These are phyloP conservation scores for Nothura maculosa DNA, from an alignment of 2,797 vertebrate species.

Conservation along the genomic window DNA sequence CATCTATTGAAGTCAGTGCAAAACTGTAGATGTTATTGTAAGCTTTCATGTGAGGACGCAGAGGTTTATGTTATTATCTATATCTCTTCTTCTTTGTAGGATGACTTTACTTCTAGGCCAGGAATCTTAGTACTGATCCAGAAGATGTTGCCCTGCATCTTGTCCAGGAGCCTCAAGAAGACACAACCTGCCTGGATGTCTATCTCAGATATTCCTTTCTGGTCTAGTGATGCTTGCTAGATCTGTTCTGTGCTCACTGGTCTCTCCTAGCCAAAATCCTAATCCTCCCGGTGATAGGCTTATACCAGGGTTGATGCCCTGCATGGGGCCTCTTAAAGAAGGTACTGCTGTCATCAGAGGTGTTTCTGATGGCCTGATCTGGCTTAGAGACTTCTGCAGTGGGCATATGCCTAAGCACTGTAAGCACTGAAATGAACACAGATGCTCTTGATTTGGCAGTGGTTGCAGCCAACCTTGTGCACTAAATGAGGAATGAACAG, in stretches of 20 bases:
- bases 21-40: rapidly evolving
- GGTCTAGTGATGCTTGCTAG: neutral
- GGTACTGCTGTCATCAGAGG: neutral
- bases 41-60: neutral
- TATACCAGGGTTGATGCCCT: neutral
- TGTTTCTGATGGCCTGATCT: neutral
- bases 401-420: neutral
- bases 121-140: neutral
- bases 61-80: neutral
- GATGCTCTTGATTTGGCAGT: neutral
- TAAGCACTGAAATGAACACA: neutral
- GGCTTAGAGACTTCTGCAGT: neutral
- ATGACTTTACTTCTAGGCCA: neutral
- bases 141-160: neutral
- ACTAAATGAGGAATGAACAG: neutral
- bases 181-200: rapidly evolving
- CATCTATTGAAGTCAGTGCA: neutral
- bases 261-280: neutral
- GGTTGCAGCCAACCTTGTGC: rapidly evolving
- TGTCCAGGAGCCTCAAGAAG: neutral
- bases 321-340: neutral
- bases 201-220: neutral
- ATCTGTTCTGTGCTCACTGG: neutral
- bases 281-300: neutral
- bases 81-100: neutral